Evolutionary conservation across 2,113 vertebrate genomes (phyloP).

Genomic region (Paramisgurnus dabryanus): DNA sequence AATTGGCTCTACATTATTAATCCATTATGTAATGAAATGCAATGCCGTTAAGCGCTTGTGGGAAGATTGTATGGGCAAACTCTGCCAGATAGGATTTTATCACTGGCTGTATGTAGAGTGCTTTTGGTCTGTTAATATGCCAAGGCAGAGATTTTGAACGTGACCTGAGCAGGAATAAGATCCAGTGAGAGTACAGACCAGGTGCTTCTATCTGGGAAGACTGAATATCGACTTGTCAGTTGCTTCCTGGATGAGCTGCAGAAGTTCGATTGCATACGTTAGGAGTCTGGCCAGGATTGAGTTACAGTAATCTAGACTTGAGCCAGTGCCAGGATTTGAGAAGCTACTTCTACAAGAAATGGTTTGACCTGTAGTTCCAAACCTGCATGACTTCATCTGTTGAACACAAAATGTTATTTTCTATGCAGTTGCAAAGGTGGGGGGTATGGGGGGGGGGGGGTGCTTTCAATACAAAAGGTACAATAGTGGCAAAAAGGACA

Average conservation of each 20-base stretch:
- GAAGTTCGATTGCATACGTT: slow-evolving; percentile 18
- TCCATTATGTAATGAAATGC: background rate
- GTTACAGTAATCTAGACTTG: background rate
- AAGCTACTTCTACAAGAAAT: background rate
- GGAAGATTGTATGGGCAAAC: background rate
- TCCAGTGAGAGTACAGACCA: background rate
- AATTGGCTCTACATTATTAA: background rate
- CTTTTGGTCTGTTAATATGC: background rate
- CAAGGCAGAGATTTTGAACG: slow-evolving; percentile 2
- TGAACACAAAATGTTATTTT: no score
- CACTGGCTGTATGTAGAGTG: background rate
- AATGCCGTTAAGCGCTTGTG: background rate
- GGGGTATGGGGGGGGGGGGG: no score
- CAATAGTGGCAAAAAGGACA: no score
- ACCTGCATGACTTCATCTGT: no score
- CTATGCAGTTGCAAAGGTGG: no score
- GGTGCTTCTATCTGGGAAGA: background rate
- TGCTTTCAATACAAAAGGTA: no score
- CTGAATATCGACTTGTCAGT: background rate
- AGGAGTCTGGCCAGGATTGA: slow-evolving; percentile 8
- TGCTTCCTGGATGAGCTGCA: background rate
- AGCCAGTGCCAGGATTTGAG: background rate
- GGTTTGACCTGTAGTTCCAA: background rate
- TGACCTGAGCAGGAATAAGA: background rate
- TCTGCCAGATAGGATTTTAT: background rate